Evolutionary conservation across 92 coral and sea anemone species (phyloP).

Genomic region (Paragorgia papillata): DNA sequence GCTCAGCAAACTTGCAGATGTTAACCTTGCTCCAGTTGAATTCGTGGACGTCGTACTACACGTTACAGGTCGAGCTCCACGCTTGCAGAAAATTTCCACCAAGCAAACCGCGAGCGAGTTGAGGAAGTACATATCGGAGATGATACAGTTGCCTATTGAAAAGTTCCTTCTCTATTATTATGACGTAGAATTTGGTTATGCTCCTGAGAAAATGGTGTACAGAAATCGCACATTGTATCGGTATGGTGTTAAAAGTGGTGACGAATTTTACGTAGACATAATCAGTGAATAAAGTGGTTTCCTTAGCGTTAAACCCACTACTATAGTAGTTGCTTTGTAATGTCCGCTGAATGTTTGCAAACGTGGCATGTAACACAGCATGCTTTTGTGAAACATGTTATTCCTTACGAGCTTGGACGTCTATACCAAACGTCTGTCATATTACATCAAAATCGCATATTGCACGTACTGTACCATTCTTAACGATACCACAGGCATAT

Average conservation of each 20-base stretch:
- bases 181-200: conserved; percentile 55
- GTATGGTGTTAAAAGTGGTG: conserved; percentile 79
- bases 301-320: not conserved
- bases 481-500: no score
- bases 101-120: conserved; percentile 74
- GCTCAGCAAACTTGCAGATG: conserved; percentile 74
- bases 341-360: no score
- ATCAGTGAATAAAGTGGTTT: not conserved
- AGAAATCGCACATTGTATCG: conserved; percentile 56
- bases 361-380: no score
- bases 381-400: no score
- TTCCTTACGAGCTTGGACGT: no score
- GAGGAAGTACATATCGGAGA: conserved; percentile 73
- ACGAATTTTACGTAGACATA: conserved; percentile 67
- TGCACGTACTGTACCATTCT: no score
- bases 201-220: conserved; percentile 61
- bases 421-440: no score
- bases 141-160: conserved; percentile 66
- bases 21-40: conserved; percentile 68
- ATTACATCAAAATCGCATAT: no score
- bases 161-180: conserved; percentile 60
- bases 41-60: conserved; percentile 62
- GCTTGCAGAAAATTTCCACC: conserved; percentile 56
- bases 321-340: no score
- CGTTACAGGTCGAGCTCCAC: conserved; percentile 70